Evolutionary conservation across 2,888 invertebrate genomes (phyloP).

Genomic region (Eustalomyia histrio): DNA sequence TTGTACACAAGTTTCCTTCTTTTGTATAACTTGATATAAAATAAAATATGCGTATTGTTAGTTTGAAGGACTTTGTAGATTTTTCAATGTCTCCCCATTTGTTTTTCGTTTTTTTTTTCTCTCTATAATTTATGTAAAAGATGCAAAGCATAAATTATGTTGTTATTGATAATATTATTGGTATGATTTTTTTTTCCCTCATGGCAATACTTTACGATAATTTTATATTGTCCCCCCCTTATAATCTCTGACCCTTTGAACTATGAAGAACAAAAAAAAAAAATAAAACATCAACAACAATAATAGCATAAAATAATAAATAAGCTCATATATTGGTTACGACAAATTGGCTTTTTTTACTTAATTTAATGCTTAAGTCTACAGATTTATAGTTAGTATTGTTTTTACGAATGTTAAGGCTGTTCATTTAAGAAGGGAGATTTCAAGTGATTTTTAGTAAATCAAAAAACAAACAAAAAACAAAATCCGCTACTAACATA

Average conservation of each 20-base stretch:
- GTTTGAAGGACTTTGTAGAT: slow-evolving; percentile 21
- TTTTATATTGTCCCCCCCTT: slow-evolving; percentile 16
- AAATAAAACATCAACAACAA: slow-evolving; percentile 39
- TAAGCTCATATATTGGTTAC: slow-evolving; percentile 53
- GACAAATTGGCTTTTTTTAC: slow-evolving; percentile 58
- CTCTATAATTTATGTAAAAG: not conserved
- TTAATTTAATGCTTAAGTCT: slow-evolving; percentile 56
- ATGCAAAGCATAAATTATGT: slow-evolving; percentile 10
- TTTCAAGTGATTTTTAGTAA: too few species aligned
- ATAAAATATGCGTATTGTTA: not conserved
- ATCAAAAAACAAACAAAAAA: too few species aligned
- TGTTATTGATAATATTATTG: slow-evolving; percentile 45
- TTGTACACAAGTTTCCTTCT: not conserved
- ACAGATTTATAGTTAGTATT: slow-evolving; percentile 52
- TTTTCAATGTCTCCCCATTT: slow-evolving; percentile 17
- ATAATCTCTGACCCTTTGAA: slow-evolving; percentile 39
- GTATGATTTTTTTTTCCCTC: slow-evolving; percentile 6
- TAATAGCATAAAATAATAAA: slow-evolving; percentile 51
- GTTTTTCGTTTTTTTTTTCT: not conserved
- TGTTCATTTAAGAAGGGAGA: not conserved
- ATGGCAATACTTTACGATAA: slow-evolving; percentile 5
- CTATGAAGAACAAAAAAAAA: not conserved
- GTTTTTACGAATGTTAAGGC: slow-evolving; percentile 5
- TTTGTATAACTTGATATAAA: not conserved
- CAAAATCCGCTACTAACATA: too few species aligned